Evolutionary conservation across 2,113 vertebrate species (phyloP).

Genomic region (Lota lota): DNA sequence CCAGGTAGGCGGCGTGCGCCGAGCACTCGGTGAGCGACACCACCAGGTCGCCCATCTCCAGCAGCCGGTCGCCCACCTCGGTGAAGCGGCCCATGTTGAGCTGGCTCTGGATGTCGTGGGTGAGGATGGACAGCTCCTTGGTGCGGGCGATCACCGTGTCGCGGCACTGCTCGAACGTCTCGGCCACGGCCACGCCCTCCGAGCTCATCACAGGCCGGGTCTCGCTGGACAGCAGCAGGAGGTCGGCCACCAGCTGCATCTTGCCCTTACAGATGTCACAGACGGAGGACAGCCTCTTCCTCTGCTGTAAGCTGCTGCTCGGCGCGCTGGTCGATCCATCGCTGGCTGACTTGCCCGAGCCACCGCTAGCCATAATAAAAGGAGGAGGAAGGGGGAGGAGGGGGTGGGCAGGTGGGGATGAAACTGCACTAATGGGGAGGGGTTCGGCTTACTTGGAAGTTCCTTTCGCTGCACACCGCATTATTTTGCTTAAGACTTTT

Average conservation of each 20-base stretch:
- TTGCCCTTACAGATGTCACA: slow-evolving; percentile 94
- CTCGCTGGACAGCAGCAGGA: slow-evolving; percentile 95
- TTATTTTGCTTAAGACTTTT: slow-evolving; percentile 56
- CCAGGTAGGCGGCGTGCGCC: slow-evolving; percentile 92
- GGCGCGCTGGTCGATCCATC: slow-evolving; percentile 75
- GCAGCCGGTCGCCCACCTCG: slow-evolving; percentile 89
- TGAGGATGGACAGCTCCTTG: slow-evolving; percentile 96
- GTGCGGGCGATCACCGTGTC: slow-evolving; percentile 97
- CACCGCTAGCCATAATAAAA: slow-evolving; percentile 89
- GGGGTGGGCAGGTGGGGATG: not conserved
- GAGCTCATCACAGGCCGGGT: slow-evolving; percentile 85
- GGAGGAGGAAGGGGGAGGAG: slow-evolving; percentile 41
- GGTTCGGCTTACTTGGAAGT: slow-evolving; percentile 41
- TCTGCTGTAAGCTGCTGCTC: slow-evolving; percentile 77
- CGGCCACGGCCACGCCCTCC: slow-evolving; percentile 81
- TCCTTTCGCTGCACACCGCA: slow-evolving; percentile 44
- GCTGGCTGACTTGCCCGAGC: slow-evolving; percentile 85
- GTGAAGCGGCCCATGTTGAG: slow-evolving; percentile 96
- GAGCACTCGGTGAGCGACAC: slow-evolving; percentile 94
- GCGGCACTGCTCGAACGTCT: slow-evolving; percentile 96
- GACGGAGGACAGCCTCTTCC: slow-evolving; percentile 85
- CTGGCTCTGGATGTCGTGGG: slow-evolving; percentile 96
- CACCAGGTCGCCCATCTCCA: slow-evolving; percentile 92
- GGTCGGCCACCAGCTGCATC: slow-evolving; percentile 98
- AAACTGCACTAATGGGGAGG: no score